phyloP scores from a whole-genome alignment of 2,797 vertebrate genomes.

The Eidolon dupreanum region DNA sequence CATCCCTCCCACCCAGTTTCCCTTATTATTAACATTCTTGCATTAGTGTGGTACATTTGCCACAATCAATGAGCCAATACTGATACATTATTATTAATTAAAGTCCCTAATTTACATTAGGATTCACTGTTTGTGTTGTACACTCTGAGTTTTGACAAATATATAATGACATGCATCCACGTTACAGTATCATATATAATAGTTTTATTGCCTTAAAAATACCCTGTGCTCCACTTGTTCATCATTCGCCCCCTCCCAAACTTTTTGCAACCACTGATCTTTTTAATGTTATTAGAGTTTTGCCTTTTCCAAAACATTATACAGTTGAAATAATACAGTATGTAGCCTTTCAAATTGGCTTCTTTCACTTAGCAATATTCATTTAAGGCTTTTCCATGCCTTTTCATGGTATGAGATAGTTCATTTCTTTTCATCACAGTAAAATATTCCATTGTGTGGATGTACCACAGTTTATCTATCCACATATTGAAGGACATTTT shows the following conservation, averaged over 20 bases:
- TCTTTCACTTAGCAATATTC: not conserved
- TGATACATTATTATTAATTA: not conserved
- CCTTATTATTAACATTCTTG: not conserved
- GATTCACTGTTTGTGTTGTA: not conserved
- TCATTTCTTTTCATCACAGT: not conserved
- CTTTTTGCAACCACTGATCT: not conserved
- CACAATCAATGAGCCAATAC: not conserved
- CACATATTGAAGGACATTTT: not conserved
- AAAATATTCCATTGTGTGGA: not conserved
- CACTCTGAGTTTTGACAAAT: not conserved
- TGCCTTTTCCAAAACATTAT: not conserved
- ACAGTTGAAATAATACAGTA: not conserved
- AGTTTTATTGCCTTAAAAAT: not conserved
- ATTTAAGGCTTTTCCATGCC: not conserved
- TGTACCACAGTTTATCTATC: not conserved
- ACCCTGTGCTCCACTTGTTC: not conserved
- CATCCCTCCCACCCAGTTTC: not conserved
- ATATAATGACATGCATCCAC: not conserved
- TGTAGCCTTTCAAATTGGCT: not conserved
- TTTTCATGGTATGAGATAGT: not conserved
- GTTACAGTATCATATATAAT: not conserved
- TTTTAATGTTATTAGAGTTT: not conserved
- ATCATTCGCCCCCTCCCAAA: not conserved
- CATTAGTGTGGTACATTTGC: not conserved
- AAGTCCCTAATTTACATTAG: not conserved